These are phyloP conservation scores for Ametastegia equiseti DNA, from an alignment of 2,888 invertebrate genomes.

Conservation along the genomic window DNA sequence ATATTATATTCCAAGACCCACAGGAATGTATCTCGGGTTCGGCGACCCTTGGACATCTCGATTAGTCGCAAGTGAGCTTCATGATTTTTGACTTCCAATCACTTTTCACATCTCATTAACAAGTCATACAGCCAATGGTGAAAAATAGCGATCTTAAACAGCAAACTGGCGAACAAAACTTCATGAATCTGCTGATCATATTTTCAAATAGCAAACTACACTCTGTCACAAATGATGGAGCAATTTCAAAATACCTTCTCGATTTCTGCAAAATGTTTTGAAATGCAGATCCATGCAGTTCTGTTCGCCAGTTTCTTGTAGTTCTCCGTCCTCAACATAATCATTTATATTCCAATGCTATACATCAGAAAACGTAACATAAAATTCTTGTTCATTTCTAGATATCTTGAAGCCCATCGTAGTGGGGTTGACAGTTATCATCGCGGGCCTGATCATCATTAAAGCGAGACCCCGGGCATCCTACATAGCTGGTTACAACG, in stretches of 20 bases:
- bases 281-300: no score
- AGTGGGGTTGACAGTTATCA: slow-evolving; percentile 77
- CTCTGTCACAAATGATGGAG: no score
- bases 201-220: no score
- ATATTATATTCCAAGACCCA: slow-evolving; percentile 78
- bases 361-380: not conserved
- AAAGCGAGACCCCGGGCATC: slow-evolving; percentile 77
- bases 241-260: no score
- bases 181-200: no score
- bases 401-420: slow-evolving; percentile 79
- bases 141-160: no score
- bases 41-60: slow-evolving; percentile 78
- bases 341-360: not conserved
- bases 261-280: no score
- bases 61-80: slow-evolving; percentile 74
- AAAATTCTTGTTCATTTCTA: slow-evolving; percentile 56
- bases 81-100: not conserved
- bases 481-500: slow-evolving; percentile 77
- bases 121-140: no score
- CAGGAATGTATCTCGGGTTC: slow-evolving; percentile 74
- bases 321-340: no score
- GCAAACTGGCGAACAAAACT: no score
- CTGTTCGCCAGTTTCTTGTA: no score
- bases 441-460: slow-evolving; percentile 78
- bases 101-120: not conserved